Evolutionary conservation across 2,797 vertebrate species (phyloP).

Genomic region (Hozukius guyotensis): DNA sequence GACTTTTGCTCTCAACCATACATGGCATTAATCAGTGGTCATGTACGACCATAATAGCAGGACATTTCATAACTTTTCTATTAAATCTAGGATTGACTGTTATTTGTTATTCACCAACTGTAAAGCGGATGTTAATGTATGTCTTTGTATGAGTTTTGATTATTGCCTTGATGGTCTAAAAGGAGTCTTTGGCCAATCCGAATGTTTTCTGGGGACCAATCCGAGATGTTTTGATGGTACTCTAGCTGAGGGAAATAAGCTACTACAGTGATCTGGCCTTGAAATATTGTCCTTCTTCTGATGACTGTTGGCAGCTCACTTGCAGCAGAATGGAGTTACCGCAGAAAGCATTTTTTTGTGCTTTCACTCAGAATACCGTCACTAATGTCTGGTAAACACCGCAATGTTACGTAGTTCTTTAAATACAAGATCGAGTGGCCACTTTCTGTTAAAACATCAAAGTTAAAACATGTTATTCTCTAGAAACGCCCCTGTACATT

Average conservation of each 20-base stretch:
- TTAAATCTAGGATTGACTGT: conserved; percentile 63
- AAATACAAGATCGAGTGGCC: conserved; percentile 5
- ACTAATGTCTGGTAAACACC: conserved; percentile 18
- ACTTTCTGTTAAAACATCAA: conserved; percentile 26
- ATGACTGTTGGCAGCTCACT: conserved; percentile 30
- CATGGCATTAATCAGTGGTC: conserved; percentile 51
- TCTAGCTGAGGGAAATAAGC: conserved; percentile 57
- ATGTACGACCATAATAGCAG: conserved; percentile 57
- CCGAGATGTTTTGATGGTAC: conserved; percentile 48
- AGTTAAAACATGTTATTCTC: conserved; percentile 12
- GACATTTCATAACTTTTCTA: conserved; percentile 59
- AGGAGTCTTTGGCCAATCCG: conserved; percentile 47
- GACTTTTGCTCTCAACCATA: conserved; percentile 32
- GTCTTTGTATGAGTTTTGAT: conserved; percentile 37
- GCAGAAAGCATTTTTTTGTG: background rate
- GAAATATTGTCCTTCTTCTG: conserved; percentile 41
- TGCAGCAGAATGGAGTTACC: conserved; percentile 12
- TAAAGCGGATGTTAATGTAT: conserved; percentile 49
- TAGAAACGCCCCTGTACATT: conserved; percentile 36
- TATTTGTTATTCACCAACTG: conserved; percentile 68
- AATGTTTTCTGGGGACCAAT: conserved; percentile 62
- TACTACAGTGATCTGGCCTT: conserved; percentile 52
- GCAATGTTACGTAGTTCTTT: background rate
- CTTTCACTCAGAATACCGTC: conserved; percentile 30
- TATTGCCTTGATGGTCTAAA: conserved; percentile 63